Evolutionary conservation across 2,113 vertebrate genomes (phyloP).

Genomic region (Loxodonta africana): DNA sequence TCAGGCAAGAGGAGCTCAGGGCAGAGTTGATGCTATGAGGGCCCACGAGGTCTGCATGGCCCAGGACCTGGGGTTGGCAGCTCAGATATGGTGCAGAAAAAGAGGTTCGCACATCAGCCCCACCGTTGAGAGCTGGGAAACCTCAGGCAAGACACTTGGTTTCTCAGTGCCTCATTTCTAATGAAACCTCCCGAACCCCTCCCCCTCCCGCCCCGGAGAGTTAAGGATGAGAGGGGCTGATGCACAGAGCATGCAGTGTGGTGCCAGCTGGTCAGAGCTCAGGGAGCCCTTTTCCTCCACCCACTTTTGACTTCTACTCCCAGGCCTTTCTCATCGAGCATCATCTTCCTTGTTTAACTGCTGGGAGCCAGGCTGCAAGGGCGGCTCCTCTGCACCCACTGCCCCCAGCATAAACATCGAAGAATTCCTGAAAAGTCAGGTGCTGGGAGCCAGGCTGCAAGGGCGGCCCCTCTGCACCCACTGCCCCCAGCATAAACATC

Average conservation of each 20-base stretch:
- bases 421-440: no score
- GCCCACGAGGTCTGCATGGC: background rate
- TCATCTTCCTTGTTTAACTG: background rate
- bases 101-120: background rate
- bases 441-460: no score
- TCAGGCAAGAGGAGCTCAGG: background rate
- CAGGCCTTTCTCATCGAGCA: background rate
- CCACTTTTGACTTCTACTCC: background rate
- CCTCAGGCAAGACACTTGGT: background rate
- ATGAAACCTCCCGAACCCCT: background rate
- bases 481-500: no score
- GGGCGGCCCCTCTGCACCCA: no score
- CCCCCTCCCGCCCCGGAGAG: no score
- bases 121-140: background rate
- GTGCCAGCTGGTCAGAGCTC: no score
- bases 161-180: background rate
- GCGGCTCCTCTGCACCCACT: no score
- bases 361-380: no score
- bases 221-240: background rate
- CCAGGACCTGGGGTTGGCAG: background rate
- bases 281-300: background rate
- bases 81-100: background rate
- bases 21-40: no score
- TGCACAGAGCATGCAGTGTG: background rate
- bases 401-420: no score